These are phyloP conservation scores for Bergia sp. DNA, from an alignment of 92 coral and sea anemone genomes.

Conservation along the genomic window DNA sequence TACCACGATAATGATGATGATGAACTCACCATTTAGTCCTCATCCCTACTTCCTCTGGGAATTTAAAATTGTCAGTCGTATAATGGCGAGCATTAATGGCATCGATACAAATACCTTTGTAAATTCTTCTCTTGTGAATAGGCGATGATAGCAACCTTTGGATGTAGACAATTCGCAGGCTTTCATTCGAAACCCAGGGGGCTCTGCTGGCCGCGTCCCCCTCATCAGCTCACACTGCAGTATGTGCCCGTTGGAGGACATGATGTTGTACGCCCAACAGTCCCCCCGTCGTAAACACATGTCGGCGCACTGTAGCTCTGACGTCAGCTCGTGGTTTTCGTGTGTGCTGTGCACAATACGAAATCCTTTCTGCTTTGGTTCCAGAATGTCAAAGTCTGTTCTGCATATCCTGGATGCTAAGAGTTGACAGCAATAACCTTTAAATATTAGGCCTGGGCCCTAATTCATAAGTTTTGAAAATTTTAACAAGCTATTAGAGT, in stretches of 20 bases:
- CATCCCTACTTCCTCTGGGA: neutral
- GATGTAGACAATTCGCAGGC: neutral
- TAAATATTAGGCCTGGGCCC: neutral
- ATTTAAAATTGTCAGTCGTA: neutral
- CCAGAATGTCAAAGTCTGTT: neutral
- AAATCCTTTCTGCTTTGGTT: slow-evolving; percentile 6
- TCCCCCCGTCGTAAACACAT: slow-evolving; percentile 8
- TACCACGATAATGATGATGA: too few species aligned
- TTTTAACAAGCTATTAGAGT: neutral
- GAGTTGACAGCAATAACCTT: neutral
- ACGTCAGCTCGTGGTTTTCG: slow-evolving; percentile 17
- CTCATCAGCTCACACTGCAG: slow-evolving; percentile 16
- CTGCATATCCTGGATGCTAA: slow-evolving; percentile 24
- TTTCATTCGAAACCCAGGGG: neutral
- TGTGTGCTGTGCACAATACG: neutral
- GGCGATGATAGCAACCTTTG: slow-evolving; percentile 8
- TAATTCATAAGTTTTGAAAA: too few species aligned
- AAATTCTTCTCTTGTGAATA: slow-evolving; percentile 14
- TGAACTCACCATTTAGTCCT: too few species aligned
- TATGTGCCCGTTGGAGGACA: neutral
- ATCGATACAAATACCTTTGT: neutral
- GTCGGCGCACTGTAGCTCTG: slow-evolving; percentile 41
- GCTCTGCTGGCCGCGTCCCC: neutral
- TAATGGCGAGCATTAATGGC: neutral
- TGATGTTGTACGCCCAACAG: slow-evolving; percentile 36